These are phyloP conservation scores for Scaptodrosophila lebanonensis DNA, from an alignment of 1,140 invertebrate species.

Conservation along the genomic window DNA sequence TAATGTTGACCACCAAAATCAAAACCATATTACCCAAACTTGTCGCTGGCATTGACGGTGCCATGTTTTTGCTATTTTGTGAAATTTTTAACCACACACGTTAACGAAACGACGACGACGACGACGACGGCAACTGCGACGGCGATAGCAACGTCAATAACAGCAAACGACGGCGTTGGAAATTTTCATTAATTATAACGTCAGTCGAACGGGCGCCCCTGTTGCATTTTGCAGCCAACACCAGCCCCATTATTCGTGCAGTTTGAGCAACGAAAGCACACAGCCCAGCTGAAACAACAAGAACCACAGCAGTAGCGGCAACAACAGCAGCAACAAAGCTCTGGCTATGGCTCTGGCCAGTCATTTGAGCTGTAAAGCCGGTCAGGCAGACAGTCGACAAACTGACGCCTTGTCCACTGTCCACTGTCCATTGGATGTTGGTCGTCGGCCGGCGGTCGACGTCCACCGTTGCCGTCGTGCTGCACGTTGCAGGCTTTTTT, in stretches of 20 bases:
- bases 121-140: constrained; percentile 6
- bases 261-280: no score
- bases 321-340: constrained; percentile 41
- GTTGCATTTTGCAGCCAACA: constrained; percentile 37
- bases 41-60: constrained; percentile 6
- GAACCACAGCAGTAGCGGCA: constrained; percentile 15
- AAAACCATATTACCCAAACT: constrained; percentile 62
- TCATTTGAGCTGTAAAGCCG: neutral
- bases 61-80: constrained; percentile 6
- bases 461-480: constrained; percentile 8
- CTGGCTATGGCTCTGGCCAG: constrained; percentile 3
- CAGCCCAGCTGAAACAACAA: constrained; percentile 69
- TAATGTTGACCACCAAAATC: constrained; percentile 67
- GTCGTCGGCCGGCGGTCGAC: no score
- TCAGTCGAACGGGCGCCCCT: constrained; percentile 42
- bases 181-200: constrained; percentile 74
- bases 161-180: constrained; percentile 45
- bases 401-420: constrained; percentile 43
- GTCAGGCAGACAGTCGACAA: constrained; percentile 27
- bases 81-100: constrained; percentile 25
- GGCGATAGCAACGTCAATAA: constrained; percentile 26
- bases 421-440: no score
- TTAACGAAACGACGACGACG: constrained; percentile 18
- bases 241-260: no score
- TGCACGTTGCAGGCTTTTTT: constrained; percentile 24